A percentile compares a stretch with the other conserved stretches of the same genome.
phyloP scores from a whole-genome alignment of 2,888 invertebrate species.

The Apotomis turbidana region DNA sequence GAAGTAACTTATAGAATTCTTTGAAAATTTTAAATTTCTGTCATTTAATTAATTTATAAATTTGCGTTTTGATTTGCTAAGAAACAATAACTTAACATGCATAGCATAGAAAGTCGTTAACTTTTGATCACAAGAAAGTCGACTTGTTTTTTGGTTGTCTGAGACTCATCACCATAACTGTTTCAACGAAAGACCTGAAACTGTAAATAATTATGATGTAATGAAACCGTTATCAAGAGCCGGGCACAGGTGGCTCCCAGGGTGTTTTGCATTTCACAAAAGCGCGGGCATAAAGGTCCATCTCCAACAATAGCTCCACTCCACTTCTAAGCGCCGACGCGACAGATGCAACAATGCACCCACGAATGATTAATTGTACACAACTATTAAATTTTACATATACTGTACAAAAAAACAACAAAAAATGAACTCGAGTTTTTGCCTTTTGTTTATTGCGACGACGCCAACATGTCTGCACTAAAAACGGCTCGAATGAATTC shows the following conservation, averaged over 20 bases:
- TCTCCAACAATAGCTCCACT: conserved; percentile 67
- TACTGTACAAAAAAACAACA: conserved; percentile 64
- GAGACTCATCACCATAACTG: too few relatives aligned
- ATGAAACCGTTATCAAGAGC: conserved; percentile 49
- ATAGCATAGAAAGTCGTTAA: too few relatives aligned
- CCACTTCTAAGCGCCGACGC: conserved; percentile 65
- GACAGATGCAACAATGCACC: conserved; percentile 79
- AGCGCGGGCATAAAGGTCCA: conserved; percentile 65
- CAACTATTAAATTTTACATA: conserved; percentile 75
- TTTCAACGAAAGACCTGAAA: not conserved
- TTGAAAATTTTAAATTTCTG: too few relatives aligned
- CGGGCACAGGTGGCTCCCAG: conserved; percentile 73
- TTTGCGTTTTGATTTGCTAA: too few relatives aligned
- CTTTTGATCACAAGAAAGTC: too few relatives aligned
- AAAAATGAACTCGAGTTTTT: conserved; percentile 73
- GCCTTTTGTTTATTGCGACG: conserved; percentile 81
- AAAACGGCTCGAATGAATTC: conserved; percentile 80
- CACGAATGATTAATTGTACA: conserved; percentile 75
- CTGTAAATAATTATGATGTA: conserved; percentile 34
- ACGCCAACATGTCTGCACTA: conserved; percentile 82
- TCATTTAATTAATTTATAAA: too few relatives aligned
- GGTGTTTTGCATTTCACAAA: conserved; percentile 60
- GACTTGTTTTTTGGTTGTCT: too few relatives aligned
- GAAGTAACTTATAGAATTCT: too few relatives aligned
- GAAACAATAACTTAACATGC: too few relatives aligned